These are phyloP conservation scores for Borostomias antarcticus DNA, from an alignment of 2,797 vertebrate genomes.

Conservation along the genomic window DNA sequence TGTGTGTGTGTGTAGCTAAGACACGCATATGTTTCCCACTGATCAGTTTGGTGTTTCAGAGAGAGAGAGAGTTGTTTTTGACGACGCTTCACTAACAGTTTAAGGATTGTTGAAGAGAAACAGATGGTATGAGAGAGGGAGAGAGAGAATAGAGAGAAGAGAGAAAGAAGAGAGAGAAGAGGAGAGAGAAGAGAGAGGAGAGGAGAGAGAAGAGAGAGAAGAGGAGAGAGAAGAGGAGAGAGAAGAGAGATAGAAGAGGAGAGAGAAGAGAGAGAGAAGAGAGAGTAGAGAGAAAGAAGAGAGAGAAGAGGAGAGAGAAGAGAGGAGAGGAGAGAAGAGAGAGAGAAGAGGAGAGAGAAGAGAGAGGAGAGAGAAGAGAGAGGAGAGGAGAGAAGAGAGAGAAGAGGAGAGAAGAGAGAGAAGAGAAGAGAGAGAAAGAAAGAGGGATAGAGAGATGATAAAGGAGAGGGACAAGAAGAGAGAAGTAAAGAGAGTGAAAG, in stretches of 20 bases:
- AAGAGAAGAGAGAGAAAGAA: slow-evolving; percentile 7
- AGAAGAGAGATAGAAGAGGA: no score
- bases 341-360: slow-evolving; percentile 6
- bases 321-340: slow-evolving; percentile 11
- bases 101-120: no score
- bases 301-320: not conserved
- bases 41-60: no score
- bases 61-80: no score
- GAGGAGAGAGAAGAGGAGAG: no score
- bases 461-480: slow-evolving; percentile 7
- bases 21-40: no score
- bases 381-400: not conserved
- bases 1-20: no score
- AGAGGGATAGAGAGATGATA: slow-evolving; percentile 10
- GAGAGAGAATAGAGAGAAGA: no score
- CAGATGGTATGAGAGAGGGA: no score
- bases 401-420: slow-evolving; percentile 10
- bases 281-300: not conserved
- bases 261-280: not conserved
- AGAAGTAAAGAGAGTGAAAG: slow-evolving; percentile 12
- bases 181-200: no score
- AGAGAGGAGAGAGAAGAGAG: not conserved
- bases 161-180: no score
- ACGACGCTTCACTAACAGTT: no score
- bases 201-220: not conserved